Base-by-base conservation (phyloP, 1,140 invertebrate species). In the Papilio glaucus region DNA sequence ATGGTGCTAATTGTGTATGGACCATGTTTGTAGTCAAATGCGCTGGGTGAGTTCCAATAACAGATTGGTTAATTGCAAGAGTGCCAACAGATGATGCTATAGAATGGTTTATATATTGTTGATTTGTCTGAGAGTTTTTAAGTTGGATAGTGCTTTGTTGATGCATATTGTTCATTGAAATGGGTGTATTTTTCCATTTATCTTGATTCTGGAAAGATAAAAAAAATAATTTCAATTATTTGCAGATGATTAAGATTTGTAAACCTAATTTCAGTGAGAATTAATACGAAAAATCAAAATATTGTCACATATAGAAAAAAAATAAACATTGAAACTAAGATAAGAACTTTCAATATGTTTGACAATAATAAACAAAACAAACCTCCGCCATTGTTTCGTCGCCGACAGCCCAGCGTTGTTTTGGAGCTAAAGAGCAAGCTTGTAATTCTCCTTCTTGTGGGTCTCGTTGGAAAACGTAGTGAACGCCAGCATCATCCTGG, bases 401-500 rank as follows among this genome's bases (percentile, higher is more conserved):
- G 62, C 96, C 97, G 39, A 96, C 93, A 42, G 96, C 95, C 97
- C 97, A 98, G 76, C 97, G 94, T 77, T 93, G 92, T 89, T 96
- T 97, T 24, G 94, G 95, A 78, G 95, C 95, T 93, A 96, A 94
- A 29, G 94, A 93, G 77, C 67, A 69, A 49, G 67, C 24, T 49
- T 94, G 94, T 83, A 97, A 95, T 83, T 97, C 96, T 61, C 95
- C 94, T 86, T 98, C 97, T 72, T 95, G 94, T 71, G 96, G 95
- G 24, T 96, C 95, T 78, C 97, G 93, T 93, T 98, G 97, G 91
- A 97, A 98, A 72, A 97, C 96, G 90, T 98, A 98, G 80, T 97
- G 96, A 75, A 98, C 97, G 86, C 96, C 96, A 69, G 96, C 96
- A 94, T 98, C 97, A 89, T 98, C 97, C 93, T 97, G 96, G 75